Percentiles rank a stretch among this genome's conserved stretches.
These are phyloP conservation scores for Popillia japonica DNA, from an alignment of 1,140 invertebrate genomes.

Conservation along the genomic window DNA sequence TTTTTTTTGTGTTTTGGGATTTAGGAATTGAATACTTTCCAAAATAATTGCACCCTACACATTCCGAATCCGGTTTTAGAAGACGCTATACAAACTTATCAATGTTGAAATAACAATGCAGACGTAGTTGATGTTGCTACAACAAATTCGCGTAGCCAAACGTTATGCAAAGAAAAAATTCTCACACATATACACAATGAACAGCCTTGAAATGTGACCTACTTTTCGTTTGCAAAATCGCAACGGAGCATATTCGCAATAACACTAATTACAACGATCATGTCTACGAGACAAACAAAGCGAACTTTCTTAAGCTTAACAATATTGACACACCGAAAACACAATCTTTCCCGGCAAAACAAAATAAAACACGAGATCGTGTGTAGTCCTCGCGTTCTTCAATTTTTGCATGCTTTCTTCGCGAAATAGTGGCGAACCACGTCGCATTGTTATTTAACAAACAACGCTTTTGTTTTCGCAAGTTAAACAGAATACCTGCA, in stretches of 20 bases:
- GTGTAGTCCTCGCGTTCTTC: background rate
- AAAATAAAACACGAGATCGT: background rate
- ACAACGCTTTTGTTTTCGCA: conserved; percentile 20
- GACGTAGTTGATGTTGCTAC: background rate
- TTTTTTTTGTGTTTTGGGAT: too few relatives aligned
- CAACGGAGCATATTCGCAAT: background rate
- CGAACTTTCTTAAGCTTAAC: background rate
- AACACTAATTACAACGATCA: background rate
- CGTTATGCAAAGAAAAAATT: background rate
- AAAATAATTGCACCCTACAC: too few relatives aligned
- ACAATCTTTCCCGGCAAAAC: background rate
- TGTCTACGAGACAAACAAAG: background rate
- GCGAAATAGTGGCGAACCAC: background rate
- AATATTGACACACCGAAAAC: background rate
- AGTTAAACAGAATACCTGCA: conserved; percentile 23
- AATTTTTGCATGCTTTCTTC: conserved; percentile 23
- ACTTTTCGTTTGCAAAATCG: background rate
- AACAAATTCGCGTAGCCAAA: background rate
- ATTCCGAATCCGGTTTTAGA: too few relatives aligned
- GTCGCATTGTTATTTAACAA: conserved; percentile 6
- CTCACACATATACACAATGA: background rate
- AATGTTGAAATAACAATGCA: too few relatives aligned
- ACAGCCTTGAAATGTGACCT: conserved; percentile 9
- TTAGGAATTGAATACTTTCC: too few relatives aligned
- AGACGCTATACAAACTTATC: too few relatives aligned